Conservation (phyloP, 2,113 vertebrate species). For the Climacteris rufus region DNA sequence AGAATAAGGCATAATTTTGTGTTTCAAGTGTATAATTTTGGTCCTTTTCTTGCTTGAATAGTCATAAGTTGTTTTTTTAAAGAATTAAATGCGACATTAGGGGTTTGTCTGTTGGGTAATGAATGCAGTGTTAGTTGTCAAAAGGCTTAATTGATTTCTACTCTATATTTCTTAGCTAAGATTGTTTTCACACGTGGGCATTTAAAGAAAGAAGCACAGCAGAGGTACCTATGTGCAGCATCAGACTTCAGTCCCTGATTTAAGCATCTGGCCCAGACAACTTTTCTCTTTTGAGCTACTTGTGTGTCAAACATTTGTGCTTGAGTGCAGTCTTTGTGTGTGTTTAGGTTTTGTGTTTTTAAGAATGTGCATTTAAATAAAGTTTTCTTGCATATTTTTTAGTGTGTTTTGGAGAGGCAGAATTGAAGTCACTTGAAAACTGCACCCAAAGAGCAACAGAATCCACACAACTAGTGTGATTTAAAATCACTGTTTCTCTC, state of each 20-base stretch:
- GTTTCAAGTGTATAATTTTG: neutral
- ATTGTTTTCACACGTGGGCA: neutral
- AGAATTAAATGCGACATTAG: neutral
- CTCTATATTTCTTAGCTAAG: neutral
- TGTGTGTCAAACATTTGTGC: neutral
- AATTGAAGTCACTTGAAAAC: neutral
- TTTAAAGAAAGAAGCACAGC: neutral
- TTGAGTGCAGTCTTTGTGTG: neutral
- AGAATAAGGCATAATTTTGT: neutral
- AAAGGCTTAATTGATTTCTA: neutral
- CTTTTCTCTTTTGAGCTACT: neutral
- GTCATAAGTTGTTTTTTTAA: neutral
- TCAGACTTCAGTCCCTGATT: no score
- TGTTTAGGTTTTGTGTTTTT: neutral
- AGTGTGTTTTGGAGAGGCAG: neutral
- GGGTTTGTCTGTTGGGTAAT: neutral
- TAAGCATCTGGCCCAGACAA: neutral
- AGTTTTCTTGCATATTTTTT: neutral
- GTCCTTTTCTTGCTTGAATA: neutral
- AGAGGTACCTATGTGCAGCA: fast-evolving
- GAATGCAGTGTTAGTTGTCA: neutral
- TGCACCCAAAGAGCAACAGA: neutral
- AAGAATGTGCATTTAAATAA: neutral
- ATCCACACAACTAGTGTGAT: fast-evolving
- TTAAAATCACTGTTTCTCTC: neutral